These are phyloP conservation scores for Nineta flava DNA, from an alignment of 2,888 invertebrate species.

Conservation along the genomic window DNA sequence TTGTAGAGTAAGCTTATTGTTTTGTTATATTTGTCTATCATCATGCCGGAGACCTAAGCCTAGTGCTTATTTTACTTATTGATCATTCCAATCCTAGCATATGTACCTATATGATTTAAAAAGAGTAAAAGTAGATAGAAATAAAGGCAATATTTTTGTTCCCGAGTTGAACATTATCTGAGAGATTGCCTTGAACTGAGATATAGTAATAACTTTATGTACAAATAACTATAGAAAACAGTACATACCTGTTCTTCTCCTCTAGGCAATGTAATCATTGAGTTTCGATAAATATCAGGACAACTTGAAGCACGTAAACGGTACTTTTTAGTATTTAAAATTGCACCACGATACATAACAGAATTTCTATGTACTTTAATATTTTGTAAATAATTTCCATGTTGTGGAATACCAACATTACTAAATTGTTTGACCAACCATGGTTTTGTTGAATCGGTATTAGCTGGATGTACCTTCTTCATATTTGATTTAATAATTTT, in stretches of 20 bases:
- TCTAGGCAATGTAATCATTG: constrained; percentile 70
- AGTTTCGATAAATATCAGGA: constrained; percentile 78
- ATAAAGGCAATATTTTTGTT: too few species aligned
- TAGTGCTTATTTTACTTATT: too few species aligned
- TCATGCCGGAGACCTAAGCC: too few species aligned
- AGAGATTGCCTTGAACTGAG: too few species aligned
- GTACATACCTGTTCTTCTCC: constrained; percentile 53
- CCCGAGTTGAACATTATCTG: too few species aligned
- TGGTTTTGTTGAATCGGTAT: constrained; percentile 24
- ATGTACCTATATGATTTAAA: too few species aligned
- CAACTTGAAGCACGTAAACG: constrained; percentile 74
- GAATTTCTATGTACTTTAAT: constrained; percentile 61
- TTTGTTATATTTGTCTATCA: too few species aligned
- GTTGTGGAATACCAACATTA: constrained; percentile 22
- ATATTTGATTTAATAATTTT: not conserved
- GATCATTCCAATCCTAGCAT: too few species aligned
- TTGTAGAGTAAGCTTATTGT: too few species aligned
- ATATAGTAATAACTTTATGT: too few species aligned
- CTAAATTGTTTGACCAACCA: constrained; percentile 37
- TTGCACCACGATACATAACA: constrained; percentile 72
- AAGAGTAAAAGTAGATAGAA: too few species aligned
- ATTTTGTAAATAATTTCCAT: constrained; percentile 56
- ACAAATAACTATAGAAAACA: too few species aligned
- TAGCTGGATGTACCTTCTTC: not conserved
- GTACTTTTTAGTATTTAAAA: constrained; percentile 68